Evolutionary conservation across 2,888 invertebrate genomes (phyloP), one percentile per base, ranked within the genome.

Genomic region (Lapara coniferarum): DNA sequence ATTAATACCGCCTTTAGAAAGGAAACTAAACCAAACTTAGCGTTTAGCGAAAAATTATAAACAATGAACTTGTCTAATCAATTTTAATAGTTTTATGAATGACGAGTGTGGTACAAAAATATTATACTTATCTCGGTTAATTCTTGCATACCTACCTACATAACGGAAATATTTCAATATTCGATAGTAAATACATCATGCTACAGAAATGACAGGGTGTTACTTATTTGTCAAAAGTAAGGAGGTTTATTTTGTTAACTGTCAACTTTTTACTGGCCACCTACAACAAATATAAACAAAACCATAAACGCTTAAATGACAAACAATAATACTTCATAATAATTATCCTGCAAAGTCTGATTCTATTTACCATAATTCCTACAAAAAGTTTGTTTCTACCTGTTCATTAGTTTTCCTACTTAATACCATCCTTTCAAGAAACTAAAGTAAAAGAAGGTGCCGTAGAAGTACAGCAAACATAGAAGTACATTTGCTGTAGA

Each of bases 271-370:
- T 7, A 19, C 63, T 63, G 63, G 63, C 63, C 19, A 44, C 16
- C 10, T 10, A 37, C 10, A 2, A 12, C 19, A 1, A 63, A 12
- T 10, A 19, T 19, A 63, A 63, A 63, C 63, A 63, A 63, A 63
- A 63, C 49, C 63, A 16, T 63, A 8, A 49, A 49, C 12, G 13
- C 19, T 63, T 6, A 13, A 63, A 49, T 63, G 63, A 49, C 63
- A 59, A 59, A 44, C 10, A 63, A 8, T 12, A 14, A 16, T 59
- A 4, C 10, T 44, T 16, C 4, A 59, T 25, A 56, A 19, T 25
- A 10, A 25, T 56, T 25, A 10, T 19, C 19, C 0, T 13, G 19
- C 13, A 19, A 56, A 4, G 25, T 37, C 37, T 37, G 2, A 37
- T 37, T 37, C 37, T 37, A 37, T 37, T 37, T 37, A 37, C 37